A percentile compares a stretch with the other conserved stretches of the same genome.
These are phyloP conservation scores for Penelope pileata DNA, from an alignment of 2,113 vertebrate species.

Conservation along the genomic window DNA sequence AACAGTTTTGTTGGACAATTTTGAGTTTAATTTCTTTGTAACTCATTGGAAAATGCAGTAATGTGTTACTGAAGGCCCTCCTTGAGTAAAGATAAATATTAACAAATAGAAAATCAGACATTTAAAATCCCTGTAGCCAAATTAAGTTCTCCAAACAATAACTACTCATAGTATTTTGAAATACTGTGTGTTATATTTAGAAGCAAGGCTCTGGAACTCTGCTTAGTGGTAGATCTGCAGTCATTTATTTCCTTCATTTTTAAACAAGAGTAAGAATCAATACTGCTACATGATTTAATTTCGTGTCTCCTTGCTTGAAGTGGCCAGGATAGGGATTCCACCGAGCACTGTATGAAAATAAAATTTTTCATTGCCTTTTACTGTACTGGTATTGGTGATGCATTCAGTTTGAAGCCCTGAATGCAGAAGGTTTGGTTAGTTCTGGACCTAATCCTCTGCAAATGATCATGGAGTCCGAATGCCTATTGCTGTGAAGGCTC, in stretches of 20 bases:
- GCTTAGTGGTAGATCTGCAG: not conserved
- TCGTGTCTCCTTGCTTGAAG: not conserved
- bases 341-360: not conserved
- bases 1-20: rapidly evolving
- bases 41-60: not conserved
- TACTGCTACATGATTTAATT: not conserved
- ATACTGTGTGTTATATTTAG: not conserved
- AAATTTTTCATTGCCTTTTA: not conserved
- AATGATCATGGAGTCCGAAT: constrained; percentile 41
- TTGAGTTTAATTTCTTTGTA: too few relatives aligned
- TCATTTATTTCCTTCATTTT: not conserved
- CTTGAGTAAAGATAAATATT: not conserved
- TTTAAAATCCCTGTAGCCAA: not conserved
- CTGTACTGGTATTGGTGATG: not conserved
- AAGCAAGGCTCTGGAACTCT: not conserved
- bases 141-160: not conserved
- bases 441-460: constrained; percentile 56
- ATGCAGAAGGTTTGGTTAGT: constrained; percentile 40
- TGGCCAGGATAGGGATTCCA: not conserved
- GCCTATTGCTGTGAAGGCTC: constrained; percentile 48
- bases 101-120: not conserved
- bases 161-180: not conserved
- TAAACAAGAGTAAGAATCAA: not conserved
- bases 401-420: not conserved
- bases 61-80: not conserved